Conservation (phyloP, 2,888 invertebrate species). For the Byasa hedistus region DNA sequence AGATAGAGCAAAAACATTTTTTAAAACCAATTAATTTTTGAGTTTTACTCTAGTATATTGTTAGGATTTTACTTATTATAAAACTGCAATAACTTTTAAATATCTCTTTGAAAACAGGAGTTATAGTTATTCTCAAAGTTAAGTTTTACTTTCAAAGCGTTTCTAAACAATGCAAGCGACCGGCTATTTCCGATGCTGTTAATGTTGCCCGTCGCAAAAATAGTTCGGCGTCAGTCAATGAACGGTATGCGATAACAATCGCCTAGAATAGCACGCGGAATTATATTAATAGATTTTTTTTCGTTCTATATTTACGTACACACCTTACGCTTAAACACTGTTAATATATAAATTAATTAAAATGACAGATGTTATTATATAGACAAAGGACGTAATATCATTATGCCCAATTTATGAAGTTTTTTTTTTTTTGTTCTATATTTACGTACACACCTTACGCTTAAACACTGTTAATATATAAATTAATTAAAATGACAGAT, state of each 20-base stretch:
- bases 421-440: background rate
- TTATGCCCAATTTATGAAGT: conserved; percentile 7
- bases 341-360: too few species aligned
- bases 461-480: too few species aligned
- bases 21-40: too few species aligned
- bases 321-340: too few species aligned
- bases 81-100: too few species aligned
- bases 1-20: too few species aligned
- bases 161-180: conserved; percentile 21
- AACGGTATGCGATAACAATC: conserved; percentile 25
- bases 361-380: background rate
- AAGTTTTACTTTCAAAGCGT: background rate
- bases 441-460: too few species aligned
- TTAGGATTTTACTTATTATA: too few species aligned
- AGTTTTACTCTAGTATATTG: too few species aligned
- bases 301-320: too few species aligned
- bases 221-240: conserved; percentile 26
- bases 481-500: background rate
- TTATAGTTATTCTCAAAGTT: too few species aligned
- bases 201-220: conserved; percentile 22
- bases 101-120: too few species aligned
- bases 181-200: conserved; percentile 13
- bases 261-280: conserved; percentile 4
- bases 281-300: background rate
- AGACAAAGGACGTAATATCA: background rate